Conservation (phyloP, 2,888 invertebrate genomes). For the Abrostola tripartita region DNA sequence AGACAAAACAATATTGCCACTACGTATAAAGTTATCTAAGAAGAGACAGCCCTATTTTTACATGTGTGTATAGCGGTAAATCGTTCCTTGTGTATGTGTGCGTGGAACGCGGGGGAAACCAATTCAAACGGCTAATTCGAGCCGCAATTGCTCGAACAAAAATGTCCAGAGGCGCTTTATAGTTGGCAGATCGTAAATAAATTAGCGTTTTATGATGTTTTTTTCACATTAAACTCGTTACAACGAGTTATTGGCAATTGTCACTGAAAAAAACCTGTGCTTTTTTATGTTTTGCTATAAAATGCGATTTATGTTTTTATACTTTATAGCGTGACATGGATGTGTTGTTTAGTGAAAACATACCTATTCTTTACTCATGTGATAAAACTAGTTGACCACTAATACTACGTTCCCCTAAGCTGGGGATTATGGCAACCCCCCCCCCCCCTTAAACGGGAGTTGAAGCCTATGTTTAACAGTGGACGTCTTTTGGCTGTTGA, state of each 20-base stretch:
- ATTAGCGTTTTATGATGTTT: slow-evolving; percentile 64
- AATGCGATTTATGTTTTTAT: slow-evolving; percentile 36
- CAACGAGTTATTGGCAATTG: slow-evolving; percentile 62
- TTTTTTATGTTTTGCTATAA: slow-evolving; percentile 35
- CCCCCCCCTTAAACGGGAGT: too few relatives aligned
- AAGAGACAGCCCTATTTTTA: slow-evolving; percentile 40
- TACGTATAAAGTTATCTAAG: neutral
- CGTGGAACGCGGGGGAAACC: slow-evolving; percentile 70
- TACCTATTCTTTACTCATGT: too few relatives aligned
- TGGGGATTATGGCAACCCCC: too few relatives aligned
- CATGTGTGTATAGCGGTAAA: slow-evolving; percentile 62
- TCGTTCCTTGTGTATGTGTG: slow-evolving; percentile 67
- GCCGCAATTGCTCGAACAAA: slow-evolving; percentile 66
- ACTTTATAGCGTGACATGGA: slow-evolving; percentile 31
- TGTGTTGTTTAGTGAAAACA: slow-evolving; percentile 26
- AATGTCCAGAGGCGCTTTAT: slow-evolving; percentile 62
- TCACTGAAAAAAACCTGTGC: slow-evolving; percentile 39
- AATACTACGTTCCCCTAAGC: too few relatives aligned
- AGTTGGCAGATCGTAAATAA: slow-evolving; percentile 77
- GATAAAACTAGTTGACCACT: too few relatives aligned
- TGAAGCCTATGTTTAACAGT: too few relatives aligned
- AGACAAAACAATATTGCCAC: neutral
- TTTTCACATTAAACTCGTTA: slow-evolving; percentile 62
- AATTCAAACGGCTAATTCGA: slow-evolving; percentile 84
- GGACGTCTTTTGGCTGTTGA: too few relatives aligned